These are phyloP conservation scores for Leucoraja erinaceus DNA, from an alignment of 2,113 vertebrate species.

Conservation along the genomic window DNA sequence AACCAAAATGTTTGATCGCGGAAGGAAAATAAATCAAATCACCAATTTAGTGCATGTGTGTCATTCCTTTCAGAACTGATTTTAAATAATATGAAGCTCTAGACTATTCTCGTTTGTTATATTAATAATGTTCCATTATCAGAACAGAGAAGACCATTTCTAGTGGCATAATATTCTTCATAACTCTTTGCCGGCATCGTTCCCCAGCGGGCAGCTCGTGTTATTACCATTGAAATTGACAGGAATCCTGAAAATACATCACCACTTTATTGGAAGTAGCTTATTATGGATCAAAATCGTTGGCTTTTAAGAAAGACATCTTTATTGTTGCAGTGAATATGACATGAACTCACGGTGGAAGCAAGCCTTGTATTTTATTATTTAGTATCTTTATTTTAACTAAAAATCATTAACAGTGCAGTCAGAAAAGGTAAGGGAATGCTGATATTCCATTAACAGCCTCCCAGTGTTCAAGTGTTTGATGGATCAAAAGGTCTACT, in stretches of 20 bases:
- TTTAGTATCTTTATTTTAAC: not conserved
- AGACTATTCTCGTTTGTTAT: not conserved
- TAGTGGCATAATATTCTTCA: not conserved
- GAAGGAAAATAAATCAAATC: not conserved
- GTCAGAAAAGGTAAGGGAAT: not conserved
- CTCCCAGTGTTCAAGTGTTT: too few species aligned
- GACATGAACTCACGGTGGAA: not conserved
- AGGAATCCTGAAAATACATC: not conserved
- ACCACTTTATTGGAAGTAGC: not conserved
- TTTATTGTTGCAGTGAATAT: not conserved
- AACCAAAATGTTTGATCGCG: not conserved
- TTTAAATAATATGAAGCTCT: not conserved
- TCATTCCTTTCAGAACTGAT: not conserved
- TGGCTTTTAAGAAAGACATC: too few species aligned
- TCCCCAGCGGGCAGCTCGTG: not conserved
- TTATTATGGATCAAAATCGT: too few species aligned
- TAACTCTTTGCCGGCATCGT: not conserved
- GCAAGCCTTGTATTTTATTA: too few species aligned
- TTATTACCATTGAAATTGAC: not conserved
- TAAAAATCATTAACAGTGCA: not conserved
- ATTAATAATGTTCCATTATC: not conserved
- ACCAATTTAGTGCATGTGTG: not conserved
- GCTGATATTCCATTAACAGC: too few species aligned
- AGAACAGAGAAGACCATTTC: not conserved
- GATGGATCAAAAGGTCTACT: too few species aligned